These are phyloP conservation scores for Rhopalosiphum padi DNA, from an alignment of 1,140 invertebrate species.

Conservation along the genomic window DNA sequence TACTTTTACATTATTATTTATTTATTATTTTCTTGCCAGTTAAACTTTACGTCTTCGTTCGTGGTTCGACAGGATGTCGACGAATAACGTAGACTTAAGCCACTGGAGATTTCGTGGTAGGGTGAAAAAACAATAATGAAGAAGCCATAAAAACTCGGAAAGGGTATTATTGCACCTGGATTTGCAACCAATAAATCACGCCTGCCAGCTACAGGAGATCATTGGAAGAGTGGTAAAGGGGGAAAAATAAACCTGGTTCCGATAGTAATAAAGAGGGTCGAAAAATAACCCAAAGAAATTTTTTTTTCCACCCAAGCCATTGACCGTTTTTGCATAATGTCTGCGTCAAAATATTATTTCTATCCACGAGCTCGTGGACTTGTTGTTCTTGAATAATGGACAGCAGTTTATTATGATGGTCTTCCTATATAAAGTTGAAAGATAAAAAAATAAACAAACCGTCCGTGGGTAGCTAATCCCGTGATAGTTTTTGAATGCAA, in stretches of 20 bases:
- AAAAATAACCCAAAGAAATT: slow-evolving; percentile 38
- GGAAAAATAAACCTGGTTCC: slow-evolving; percentile 48
- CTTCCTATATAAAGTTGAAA: background rate
- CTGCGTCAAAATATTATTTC: slow-evolving; percentile 52
- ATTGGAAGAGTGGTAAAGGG: background rate
- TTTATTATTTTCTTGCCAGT: background rate
- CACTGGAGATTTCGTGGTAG: slow-evolving; percentile 19
- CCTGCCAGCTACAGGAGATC: slow-evolving; percentile 33
- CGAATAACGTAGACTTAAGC: slow-evolving; percentile 31
- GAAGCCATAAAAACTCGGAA: slow-evolving; percentile 48
- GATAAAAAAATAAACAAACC: slow-evolving; percentile 42
- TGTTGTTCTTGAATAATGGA: slow-evolving; percentile 50
- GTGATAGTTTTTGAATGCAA: slow-evolving; percentile 30
- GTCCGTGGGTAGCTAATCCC: slow-evolving; percentile 16
- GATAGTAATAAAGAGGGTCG: slow-evolving; percentile 55
- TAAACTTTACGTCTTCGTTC: slow-evolving; percentile 8
- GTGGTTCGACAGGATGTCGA: background rate
- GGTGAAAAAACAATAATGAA: slow-evolving; percentile 54
- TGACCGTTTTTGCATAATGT: slow-evolving; percentile 54
- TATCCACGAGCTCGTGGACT: slow-evolving; percentile 10
- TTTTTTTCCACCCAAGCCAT: background rate
- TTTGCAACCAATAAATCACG: slow-evolving; percentile 53
- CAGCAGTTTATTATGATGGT: slow-evolving; percentile 29
- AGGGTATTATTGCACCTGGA: slow-evolving; percentile 54
- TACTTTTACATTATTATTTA: slow-evolving; percentile 11